Evolutionary conservation across 1,140 invertebrate species (phyloP).

Genomic region (Palaemon carinicauda): DNA sequence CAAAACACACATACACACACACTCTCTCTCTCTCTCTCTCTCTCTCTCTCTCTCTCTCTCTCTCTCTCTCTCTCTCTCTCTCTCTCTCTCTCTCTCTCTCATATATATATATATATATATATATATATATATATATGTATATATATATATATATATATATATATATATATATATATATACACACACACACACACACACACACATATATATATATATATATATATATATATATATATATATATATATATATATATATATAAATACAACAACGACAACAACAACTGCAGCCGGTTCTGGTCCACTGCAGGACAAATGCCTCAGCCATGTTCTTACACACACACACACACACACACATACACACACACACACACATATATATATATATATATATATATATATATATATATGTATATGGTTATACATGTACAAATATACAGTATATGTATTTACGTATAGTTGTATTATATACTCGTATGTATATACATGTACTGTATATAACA

Average conservation of each 20-base stretch:
- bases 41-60: too few species aligned
- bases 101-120: background rate
- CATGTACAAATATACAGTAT: background rate
- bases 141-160: constrained; percentile 2
- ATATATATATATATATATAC: background rate
- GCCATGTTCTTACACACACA: background rate
- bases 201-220: too few species aligned
- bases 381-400: background rate
- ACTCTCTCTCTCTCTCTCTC: too few species aligned
- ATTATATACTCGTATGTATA: too few species aligned
- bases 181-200: background rate
- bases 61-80: too few species aligned
- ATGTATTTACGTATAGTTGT: background rate
- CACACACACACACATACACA: background rate
- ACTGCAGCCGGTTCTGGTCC: too few species aligned
- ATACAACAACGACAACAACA: too few species aligned
- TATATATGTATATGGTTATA: background rate
- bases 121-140: background rate
- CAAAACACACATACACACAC: too few species aligned
- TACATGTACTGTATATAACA: too few species aligned
- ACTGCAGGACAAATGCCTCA: background rate
- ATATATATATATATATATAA: too few species aligned
- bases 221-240: too few species aligned
- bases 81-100: too few species aligned
- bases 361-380: background rate